Conservation (phyloP, 2,888 invertebrate genomes). For the Thereva unica region DNA sequence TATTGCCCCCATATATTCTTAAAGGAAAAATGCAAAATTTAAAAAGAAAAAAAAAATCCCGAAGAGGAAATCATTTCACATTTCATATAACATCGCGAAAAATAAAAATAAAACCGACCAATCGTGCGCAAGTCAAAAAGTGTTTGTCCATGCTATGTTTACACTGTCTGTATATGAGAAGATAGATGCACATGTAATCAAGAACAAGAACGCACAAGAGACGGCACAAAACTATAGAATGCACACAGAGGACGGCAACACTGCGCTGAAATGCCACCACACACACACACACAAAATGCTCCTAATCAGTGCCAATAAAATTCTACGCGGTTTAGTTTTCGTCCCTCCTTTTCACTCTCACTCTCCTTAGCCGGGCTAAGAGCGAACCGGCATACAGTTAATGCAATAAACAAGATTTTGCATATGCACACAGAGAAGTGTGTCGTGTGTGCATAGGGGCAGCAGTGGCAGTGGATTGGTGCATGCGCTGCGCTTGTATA, state of each 20-base stretch:
- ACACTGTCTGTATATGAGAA: no score
- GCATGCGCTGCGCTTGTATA: constrained; percentile 35
- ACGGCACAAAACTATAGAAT: not conserved
- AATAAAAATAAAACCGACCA: not conserved
- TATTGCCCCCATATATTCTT: no score
- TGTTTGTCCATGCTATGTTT: constrained; percentile 1
- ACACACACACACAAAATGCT: not conserved
- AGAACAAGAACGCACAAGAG: constrained; percentile 4
- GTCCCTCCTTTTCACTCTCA: not conserved
- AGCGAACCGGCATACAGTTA: constrained; percentile 26
- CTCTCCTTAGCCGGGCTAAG: not conserved
- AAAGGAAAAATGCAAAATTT: no score
- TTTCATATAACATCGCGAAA: constrained; percentile 1
- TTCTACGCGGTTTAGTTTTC: not conserved
- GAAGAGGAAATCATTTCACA: constrained; percentile 3
- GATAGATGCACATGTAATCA: constrained; percentile 20
- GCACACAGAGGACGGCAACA: not conserved
- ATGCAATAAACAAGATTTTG: constrained; percentile 21
- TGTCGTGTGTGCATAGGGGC: constrained; percentile 17
- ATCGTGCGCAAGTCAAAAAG: constrained; percentile 27
- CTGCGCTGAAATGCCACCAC: not conserved
- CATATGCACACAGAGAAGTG: constrained; percentile 12
- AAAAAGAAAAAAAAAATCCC: not conserved
- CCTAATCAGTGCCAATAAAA: not conserved
- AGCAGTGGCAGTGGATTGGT: constrained; percentile 31